phyloP scores from a whole-genome alignment of 2,797 vertebrate species.

The Staurois parvus region DNA sequence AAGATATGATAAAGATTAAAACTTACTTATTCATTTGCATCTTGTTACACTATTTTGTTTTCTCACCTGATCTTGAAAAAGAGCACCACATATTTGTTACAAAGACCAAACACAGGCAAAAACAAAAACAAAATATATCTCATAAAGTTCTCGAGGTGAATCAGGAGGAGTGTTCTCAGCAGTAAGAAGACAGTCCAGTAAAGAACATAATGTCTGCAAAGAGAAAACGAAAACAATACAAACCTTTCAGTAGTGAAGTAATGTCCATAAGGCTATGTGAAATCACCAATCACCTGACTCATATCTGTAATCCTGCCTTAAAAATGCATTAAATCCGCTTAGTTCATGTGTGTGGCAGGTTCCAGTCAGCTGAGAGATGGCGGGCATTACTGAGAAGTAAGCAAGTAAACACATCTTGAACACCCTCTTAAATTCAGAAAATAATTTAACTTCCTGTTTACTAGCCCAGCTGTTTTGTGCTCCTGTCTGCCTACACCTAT shows the following conservation, averaged over 20 bases:
- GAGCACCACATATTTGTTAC: conserved; percentile 81
- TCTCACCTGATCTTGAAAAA: conserved; percentile 86
- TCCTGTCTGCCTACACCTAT: too few species aligned
- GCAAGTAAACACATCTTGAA: too few species aligned
- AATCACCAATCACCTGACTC: not conserved
- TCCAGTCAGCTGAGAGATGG: too few species aligned
- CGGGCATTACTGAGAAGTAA: too few species aligned
- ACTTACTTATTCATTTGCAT: not conserved
- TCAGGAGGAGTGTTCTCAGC: conserved; percentile 83
- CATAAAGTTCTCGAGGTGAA: conserved; percentile 81
- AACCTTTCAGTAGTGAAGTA: not conserved
- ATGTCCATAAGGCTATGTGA: not conserved
- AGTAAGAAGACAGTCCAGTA: conserved; percentile 83
- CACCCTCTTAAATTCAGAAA: too few species aligned
- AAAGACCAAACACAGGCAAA: conserved; percentile 85
- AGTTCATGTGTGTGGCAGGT: too few species aligned
- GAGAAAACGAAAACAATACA: not conserved
- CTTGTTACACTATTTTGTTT: not conserved
- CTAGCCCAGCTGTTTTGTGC: too few species aligned
- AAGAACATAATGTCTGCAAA: conserved; percentile 79
- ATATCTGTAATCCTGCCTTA: too few species aligned
- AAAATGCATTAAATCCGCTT: too few species aligned
- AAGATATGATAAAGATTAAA: conserved; percentile 45
- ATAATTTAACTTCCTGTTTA: too few species aligned
- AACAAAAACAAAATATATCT: conserved; percentile 87